A percentile compares a stretch with the other conserved stretches of the same genome.
These are phyloP conservation scores for Drosophila prosaltans DNA, from an alignment of 1,140 invertebrate species.

Conservation along the genomic window DNA sequence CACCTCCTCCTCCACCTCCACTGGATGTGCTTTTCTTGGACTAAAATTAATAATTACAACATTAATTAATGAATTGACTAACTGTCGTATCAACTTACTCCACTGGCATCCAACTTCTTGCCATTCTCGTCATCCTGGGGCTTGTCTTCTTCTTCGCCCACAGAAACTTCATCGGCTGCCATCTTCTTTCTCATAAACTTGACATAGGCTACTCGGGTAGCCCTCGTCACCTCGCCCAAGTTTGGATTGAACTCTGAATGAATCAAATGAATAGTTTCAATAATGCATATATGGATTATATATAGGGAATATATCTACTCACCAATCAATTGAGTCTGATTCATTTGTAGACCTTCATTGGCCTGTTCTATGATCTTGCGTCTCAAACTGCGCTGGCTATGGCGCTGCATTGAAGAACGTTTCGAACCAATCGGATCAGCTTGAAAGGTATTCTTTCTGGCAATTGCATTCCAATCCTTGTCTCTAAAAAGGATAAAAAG, in stretches of 20 bases:
- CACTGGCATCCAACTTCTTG: slow-evolving; percentile 49
- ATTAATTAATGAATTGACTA: too few relatives aligned
- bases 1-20: slow-evolving; percentile 15
- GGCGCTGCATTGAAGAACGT: slow-evolving; percentile 86
- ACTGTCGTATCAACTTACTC: slow-evolving; percentile 26
- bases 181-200: slow-evolving; percentile 91
- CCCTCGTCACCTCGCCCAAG: slow-evolving; percentile 88
- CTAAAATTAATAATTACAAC: slow-evolving; percentile 3
- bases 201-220: slow-evolving; percentile 91
- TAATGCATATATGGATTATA: too few relatives aligned
- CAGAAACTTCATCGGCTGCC: slow-evolving; percentile 71
- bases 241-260: slow-evolving; percentile 90
- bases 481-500: slow-evolving; percentile 67
- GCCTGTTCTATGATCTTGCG: slow-evolving; percentile 86
- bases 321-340: slow-evolving; percentile 84
- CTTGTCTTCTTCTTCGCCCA: slow-evolving; percentile 46
- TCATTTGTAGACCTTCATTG: slow-evolving; percentile 83
- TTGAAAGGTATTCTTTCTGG: slow-evolving; percentile 87
- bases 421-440: slow-evolving; percentile 91
- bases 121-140: slow-evolving; percentile 24
- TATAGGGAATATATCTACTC: slow-evolving; percentile 14
- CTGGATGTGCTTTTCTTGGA: slow-evolving; percentile 41
- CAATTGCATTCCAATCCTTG: slow-evolving; percentile 93
- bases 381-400: slow-evolving; percentile 88
- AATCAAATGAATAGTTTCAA: neutral